Conservation (phyloP, 2,888 invertebrate species). For the Clitarchus hookeri region DNA sequence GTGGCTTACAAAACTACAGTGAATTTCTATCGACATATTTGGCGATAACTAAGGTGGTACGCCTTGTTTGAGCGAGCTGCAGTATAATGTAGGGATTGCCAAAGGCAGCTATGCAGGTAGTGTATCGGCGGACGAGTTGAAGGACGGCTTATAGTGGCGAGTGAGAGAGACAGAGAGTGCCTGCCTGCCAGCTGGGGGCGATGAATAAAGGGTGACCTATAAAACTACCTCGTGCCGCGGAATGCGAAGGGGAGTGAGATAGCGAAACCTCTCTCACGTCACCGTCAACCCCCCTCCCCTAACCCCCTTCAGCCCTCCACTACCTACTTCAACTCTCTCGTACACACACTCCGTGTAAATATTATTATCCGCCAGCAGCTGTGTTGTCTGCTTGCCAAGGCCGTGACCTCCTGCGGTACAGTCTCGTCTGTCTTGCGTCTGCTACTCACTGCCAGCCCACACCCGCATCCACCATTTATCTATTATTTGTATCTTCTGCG, state of each 20-base stretch:
- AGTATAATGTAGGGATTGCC: too few relatives aligned
- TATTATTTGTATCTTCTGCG: too few relatives aligned
- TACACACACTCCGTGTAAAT: not conserved
- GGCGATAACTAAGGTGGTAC: too few relatives aligned
- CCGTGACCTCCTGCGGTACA: too few relatives aligned
- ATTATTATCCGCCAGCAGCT: constrained; percentile 2
- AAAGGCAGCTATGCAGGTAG: too few relatives aligned
- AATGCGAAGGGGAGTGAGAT: not conserved
- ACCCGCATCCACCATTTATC: too few relatives aligned
- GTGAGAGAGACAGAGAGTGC: not conserved
- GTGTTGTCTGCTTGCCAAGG: not conserved
- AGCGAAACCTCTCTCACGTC: not conserved
- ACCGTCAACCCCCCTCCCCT: too few relatives aligned
- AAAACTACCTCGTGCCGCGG: not conserved
- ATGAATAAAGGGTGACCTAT: not conserved
- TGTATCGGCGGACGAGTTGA: not conserved
- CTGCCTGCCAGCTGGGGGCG: not conserved
- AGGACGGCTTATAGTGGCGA: not conserved
- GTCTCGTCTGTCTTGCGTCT: too few relatives aligned
- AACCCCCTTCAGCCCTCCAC: not conserved
- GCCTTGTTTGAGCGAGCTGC: too few relatives aligned
- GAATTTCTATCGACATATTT: too few relatives aligned
- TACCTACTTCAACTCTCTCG: not conserved
- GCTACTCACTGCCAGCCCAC: too few relatives aligned
- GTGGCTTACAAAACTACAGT: too few relatives aligned